phyloP scores from a whole-genome alignment of 2,797 vertebrate species.

The Taeniopygia guttata region DNA sequence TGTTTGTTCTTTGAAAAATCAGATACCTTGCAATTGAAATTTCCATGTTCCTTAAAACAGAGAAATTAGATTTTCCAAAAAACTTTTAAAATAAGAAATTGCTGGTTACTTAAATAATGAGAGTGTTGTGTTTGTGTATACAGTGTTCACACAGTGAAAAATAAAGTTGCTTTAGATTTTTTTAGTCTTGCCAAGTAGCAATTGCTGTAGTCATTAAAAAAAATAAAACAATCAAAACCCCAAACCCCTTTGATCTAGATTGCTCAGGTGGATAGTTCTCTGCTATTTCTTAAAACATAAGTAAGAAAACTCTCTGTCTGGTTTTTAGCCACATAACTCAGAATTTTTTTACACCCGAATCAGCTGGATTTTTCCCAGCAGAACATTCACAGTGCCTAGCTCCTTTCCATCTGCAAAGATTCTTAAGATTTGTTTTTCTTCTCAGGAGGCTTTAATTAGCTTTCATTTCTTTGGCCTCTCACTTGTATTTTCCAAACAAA shows the following conservation, averaged over 20 bases:
- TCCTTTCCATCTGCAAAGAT: neutral
- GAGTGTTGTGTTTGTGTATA: neutral
- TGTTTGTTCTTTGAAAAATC: neutral
- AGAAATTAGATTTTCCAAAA: neutral
- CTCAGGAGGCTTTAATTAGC: neutral
- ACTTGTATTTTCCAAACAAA: neutral
- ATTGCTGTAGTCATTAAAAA: neutral
- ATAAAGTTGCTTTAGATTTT: neutral
- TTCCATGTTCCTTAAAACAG: neutral
- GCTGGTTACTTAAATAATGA: neutral
- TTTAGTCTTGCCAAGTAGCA: neutral
- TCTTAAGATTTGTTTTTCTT: neutral
- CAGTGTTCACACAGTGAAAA: neutral
- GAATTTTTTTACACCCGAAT: neutral
- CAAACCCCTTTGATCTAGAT: neutral
- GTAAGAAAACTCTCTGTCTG: neutral
- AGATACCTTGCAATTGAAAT: neutral
- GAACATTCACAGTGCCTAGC: neutral
- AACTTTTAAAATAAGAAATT: neutral
- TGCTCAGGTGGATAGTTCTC: neutral
- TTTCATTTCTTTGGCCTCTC: neutral
- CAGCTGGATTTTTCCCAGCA: neutral
- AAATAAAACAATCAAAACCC: fast-evolving
- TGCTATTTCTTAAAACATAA: neutral
- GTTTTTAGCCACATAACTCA: neutral